Evolutionary conservation across 2,113 vertebrate genomes (phyloP).

Genomic region (Lagopus muta): DNA sequence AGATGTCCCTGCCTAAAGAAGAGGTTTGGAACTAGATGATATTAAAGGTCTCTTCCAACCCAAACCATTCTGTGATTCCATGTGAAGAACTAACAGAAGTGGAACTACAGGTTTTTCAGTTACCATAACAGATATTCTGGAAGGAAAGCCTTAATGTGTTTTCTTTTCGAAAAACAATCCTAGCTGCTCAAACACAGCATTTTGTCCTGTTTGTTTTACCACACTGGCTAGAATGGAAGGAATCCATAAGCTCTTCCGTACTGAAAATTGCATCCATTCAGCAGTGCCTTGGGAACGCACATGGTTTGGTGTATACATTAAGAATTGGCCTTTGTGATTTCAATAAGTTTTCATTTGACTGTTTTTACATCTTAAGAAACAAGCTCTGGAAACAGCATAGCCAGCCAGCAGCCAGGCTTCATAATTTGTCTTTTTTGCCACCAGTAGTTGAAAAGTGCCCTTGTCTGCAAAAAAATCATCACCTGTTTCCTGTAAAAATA

Average conservation of each 20-base stretch:
- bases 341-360: not conserved
- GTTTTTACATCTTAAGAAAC: not conserved
- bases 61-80: no score
- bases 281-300: not conserved
- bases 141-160: not conserved
- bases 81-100: not conserved
- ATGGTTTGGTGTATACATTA: not conserved
- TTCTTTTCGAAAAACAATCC: not conserved
- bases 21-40: no score
- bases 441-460: not conserved
- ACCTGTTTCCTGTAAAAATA: slow-evolving; percentile 39
- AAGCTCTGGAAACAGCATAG: not conserved
- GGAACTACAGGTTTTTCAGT: not conserved
- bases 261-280: not conserved
- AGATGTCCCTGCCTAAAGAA: no score
- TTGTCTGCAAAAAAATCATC: not conserved
- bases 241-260: not conserved
- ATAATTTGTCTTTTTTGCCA: not conserved
- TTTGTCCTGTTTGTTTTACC: not conserved
- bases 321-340: not conserved
- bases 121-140: not conserved
- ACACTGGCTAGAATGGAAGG: not conserved
- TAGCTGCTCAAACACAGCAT: not conserved
- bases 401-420: not conserved
- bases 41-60: no score